A percentile compares a stretch with the other conserved stretches of the same genome.
Conservation (phyloP, 2,113 vertebrate genomes). For the Scalopus aquaticus region DNA sequence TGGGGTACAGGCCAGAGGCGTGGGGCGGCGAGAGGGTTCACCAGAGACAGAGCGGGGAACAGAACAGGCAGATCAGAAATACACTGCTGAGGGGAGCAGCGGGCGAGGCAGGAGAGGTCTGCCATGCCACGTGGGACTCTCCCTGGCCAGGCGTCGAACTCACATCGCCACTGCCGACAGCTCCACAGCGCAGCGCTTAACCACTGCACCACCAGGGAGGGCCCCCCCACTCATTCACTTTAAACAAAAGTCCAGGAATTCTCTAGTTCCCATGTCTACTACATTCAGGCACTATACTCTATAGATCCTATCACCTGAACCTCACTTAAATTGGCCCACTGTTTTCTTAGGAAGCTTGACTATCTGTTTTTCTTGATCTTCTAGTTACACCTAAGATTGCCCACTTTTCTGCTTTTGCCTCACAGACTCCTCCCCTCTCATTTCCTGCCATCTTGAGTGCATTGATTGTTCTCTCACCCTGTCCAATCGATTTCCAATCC, state of each 20-base stretch:
- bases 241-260: neutral
- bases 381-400: neutral
- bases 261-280: neutral
- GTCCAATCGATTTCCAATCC: neutral
- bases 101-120: too few species aligned
- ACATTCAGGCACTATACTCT: neutral
- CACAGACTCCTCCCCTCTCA: neutral
- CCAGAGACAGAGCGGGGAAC: too few species aligned
- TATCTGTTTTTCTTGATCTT: neutral
- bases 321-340: neutral
- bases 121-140: too few species aligned
- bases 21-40: too few species aligned
- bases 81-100: too few species aligned
- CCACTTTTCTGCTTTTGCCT: neutral
- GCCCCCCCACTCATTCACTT: neutral
- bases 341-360: neutral
- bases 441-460: neutral
- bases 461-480: neutral
- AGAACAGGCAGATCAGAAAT: too few species aligned
- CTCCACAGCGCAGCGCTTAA: too few species aligned
- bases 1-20: too few species aligned
- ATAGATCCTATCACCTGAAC: neutral
- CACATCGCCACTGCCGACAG: too few species aligned
- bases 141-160: too few species aligned
- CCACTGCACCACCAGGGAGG: too few species aligned